phyloP scores from a whole-genome alignment of 2,797 vertebrate species.

The Yasuhikotakia modesta region DNA sequence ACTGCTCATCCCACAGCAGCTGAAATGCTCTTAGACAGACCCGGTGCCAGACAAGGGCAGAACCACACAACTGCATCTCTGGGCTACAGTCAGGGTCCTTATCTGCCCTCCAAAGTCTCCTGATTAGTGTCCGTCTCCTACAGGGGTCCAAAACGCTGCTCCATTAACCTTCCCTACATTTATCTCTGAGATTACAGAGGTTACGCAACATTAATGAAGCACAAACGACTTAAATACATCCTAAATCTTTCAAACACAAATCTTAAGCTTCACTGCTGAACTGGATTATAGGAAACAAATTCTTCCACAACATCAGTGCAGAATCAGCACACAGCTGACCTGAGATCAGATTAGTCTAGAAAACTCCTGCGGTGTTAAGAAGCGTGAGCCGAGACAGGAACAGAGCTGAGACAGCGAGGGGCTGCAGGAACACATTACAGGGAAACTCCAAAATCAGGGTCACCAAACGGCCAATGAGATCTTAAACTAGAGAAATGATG shows the following conservation, averaged over 20 bases:
- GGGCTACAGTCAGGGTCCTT: background rate
- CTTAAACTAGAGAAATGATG: background rate
- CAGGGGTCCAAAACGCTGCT: background rate
- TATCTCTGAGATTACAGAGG: constrained; percentile 17
- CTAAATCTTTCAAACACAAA: constrained; percentile 25
- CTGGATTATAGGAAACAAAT: constrained; percentile 17
- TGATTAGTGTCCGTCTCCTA: background rate
- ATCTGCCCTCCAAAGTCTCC: background rate
- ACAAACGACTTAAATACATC: constrained; percentile 5
- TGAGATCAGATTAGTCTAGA: constrained; percentile 19
- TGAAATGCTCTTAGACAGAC: background rate
- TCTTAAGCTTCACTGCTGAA: constrained; percentile 24
- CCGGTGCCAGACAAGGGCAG: background rate
- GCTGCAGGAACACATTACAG: background rate
- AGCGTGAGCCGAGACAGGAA: background rate
- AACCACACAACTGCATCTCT: background rate
- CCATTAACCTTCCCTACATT: background rate
- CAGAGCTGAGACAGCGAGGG: background rate
- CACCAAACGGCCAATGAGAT: background rate
- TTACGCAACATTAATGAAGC: constrained; percentile 9
- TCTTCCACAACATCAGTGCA: background rate
- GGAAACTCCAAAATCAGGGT: background rate
- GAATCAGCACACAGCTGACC: constrained; percentile 22
- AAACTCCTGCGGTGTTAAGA: constrained; percentile 1
- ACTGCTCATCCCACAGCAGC: background rate